phyloP scores from a whole-genome alignment of 2,113 vertebrate genomes.

The Pelodiscus sinensis region DNA sequence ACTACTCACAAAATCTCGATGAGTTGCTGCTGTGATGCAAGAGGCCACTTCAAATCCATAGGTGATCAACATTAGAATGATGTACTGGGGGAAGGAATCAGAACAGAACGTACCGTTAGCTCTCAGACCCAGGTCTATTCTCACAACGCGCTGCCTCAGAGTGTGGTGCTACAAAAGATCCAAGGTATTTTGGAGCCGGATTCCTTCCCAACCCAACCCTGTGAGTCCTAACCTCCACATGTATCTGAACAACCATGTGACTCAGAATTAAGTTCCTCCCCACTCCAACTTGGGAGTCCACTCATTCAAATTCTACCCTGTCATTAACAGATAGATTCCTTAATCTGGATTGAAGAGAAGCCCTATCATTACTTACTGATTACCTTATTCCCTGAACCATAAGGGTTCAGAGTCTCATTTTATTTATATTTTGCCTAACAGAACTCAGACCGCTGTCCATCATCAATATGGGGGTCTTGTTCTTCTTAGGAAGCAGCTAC shows the following conservation, averaged over 20 bases:
- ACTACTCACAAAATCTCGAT: constrained; percentile 82
- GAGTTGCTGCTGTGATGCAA: constrained; percentile 80
- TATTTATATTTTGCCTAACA: background rate
- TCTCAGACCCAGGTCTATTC: background rate
- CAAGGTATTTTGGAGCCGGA: background rate
- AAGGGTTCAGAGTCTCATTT: background rate
- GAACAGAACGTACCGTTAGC: background rate
- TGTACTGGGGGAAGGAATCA: constrained; percentile 74
- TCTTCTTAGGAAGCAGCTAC: background rate
- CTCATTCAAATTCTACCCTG: background rate
- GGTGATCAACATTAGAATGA: constrained; percentile 83
- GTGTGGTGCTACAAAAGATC: background rate
- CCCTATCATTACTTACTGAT: background rate
- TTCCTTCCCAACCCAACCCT: background rate
- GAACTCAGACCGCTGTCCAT: background rate
- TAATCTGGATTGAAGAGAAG: background rate
- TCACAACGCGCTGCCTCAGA: no score
- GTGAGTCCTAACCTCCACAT: background rate
- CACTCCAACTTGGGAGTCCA: background rate
- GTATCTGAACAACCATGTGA: background rate
- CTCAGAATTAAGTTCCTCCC: background rate
- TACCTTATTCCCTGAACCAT: background rate
- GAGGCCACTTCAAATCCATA: constrained; percentile 86
- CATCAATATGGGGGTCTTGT: background rate
- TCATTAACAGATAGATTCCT: background rate